Conservation (phyloP, 2,888 invertebrate species). For the Cynaeus angustus region DNA sequence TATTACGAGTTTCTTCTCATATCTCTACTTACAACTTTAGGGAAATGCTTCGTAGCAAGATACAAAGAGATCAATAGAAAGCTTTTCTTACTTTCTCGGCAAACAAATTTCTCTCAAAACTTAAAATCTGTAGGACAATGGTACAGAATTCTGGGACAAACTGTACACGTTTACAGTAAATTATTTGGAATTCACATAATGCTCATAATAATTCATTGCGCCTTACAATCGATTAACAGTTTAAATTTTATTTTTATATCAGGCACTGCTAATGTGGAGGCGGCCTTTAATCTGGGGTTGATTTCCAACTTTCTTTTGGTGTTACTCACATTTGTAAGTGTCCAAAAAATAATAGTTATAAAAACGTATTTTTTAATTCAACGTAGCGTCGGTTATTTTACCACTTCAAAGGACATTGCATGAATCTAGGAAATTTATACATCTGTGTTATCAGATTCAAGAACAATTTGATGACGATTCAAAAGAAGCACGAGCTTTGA, state of each 20-base stretch:
- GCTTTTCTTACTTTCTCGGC: background rate
- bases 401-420: background rate
- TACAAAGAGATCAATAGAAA: background rate
- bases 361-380: background rate
- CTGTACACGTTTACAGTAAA: background rate
- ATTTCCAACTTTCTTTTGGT: background rate
- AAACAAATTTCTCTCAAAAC: background rate
- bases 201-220: background rate
- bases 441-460: background rate
- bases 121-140: background rate
- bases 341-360: background rate
- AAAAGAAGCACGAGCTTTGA: background rate
- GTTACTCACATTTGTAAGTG: background rate
- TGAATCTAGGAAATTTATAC: background rate
- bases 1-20: background rate
- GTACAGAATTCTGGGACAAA: background rate
- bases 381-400: background rate
- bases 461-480: background rate
- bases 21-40: background rate
- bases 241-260: background rate
- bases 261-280: background rate
- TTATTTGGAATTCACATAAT: conserved; percentile 3
- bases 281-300: background rate
- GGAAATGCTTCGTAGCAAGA: background rate
- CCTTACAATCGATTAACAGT: background rate